A percentile compares a stretch with the other conserved stretches of the same genome.
These are phyloP conservation scores for Lepidurus apus DNA, from an alignment of 1,140 invertebrate genomes.

Conservation along the genomic window DNA sequence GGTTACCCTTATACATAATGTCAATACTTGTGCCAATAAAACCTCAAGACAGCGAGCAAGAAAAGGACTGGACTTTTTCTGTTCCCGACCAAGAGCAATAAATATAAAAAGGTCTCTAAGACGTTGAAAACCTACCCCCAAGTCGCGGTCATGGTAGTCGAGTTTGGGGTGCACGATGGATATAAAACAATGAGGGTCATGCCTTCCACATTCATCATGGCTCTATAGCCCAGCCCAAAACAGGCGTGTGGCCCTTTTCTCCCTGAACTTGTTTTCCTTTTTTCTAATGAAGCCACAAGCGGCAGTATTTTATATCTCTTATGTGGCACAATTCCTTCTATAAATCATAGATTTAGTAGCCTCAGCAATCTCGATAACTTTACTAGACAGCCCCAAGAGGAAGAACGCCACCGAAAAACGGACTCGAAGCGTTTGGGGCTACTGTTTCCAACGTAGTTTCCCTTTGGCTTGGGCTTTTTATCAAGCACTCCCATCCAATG, in stretches of 20 bases:
- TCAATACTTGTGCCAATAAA: no score
- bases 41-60: background rate
- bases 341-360: slow-evolving; percentile 15
- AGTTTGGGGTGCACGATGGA: background rate
- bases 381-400: background rate
- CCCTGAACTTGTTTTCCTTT: slow-evolving; percentile 5
- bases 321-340: background rate
- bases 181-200: slow-evolving; percentile 10
- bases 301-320: background rate
- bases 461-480: background rate
- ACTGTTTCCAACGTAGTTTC: background rate
- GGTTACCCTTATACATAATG: no score
- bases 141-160: background rate
- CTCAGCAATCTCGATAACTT: slow-evolving; percentile 7
- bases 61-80: background rate
- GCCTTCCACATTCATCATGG: background rate
- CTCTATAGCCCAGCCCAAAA: background rate
- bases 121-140: background rate
- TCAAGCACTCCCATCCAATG: slow-evolving; percentile 21
- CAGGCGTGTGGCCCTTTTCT: background rate
- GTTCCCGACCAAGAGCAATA: background rate
- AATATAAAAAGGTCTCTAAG: background rate
- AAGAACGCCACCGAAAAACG: background rate
- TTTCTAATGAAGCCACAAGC: slow-evolving; percentile 13
- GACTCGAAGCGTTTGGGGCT: slow-evolving; percentile 1